Evolutionary conservation across 2,888 invertebrate species (phyloP), one percentile per base, ranked within the genome.

Genomic region (Neoscelio sp.): DNA sequence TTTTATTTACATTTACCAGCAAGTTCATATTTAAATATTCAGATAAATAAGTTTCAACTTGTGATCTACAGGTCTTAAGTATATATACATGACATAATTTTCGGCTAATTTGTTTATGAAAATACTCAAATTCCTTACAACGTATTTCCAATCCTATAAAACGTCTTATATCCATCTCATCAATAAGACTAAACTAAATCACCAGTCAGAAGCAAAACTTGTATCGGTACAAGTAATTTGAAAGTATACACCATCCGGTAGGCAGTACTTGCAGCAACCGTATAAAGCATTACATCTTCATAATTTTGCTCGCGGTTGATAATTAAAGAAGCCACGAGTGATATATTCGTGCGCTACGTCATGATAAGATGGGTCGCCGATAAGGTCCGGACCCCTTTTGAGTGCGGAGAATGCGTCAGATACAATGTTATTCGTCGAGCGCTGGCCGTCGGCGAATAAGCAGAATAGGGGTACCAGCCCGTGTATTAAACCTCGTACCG

Each of bases 391-490:
- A 52, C n/a, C 33, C 26, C 8, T 35, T 64, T 71, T 10, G 30
- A 58, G 42, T 10, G 23, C 17, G 7, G 44, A 44, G 12, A 20
- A 12, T 44, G 44, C 44, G 18, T 17, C n/a, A 20, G 18, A 20
- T 28, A 15, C 56, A 12, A 18, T 15, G 13, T 65, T 10, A 44
- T 44, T 44, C 44, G 42, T 42, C n/a, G 23, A 23, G 26, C 26
- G 17, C 17, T 50, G 35, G 73, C 78, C 71, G 20, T 52, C 62
- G 73, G 78, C 78, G 17, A 64, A 18, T 62, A 64, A 44, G 68
- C 74, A 46, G 17, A 64, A 18, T 62, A 64, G 52, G 68, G 78
- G 54, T 74, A 78, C 64, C 78, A 78, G 74, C 74, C 78, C 64
- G 38, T 48, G 64, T 62, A 74, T 78, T 74, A 46, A 78, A 56